Evolutionary conservation across 2,797 vertebrate genomes (phyloP).

Genomic region (Catamblyrhynchus diadema): DNA sequence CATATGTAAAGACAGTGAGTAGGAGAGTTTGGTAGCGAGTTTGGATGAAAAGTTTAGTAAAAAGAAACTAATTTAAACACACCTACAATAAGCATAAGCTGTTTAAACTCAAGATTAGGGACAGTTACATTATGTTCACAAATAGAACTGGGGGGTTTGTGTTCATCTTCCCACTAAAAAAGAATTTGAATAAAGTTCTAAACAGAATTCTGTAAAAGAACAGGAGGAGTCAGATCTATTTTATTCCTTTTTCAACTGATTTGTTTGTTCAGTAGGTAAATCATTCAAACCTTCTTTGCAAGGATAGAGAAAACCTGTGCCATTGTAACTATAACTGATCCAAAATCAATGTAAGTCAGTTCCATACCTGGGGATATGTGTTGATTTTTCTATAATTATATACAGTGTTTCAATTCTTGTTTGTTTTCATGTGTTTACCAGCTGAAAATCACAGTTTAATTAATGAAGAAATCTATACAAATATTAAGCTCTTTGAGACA

Average conservation of each 20-base stretch:
- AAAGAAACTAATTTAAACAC: neutral
- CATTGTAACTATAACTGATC: neutral
- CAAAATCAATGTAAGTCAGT: neutral
- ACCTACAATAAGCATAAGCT: neutral
- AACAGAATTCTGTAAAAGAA: neutral
- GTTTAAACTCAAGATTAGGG: neutral
- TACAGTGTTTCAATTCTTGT: neutral
- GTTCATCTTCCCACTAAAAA: neutral
- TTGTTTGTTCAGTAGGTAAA: neutral
- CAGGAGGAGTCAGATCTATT: neutral
- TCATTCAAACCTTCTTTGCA: neutral
- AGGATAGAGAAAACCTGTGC: neutral
- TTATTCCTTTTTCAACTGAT: neutral
- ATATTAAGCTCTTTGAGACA: neutral
- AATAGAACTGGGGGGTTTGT: rapidly evolving
- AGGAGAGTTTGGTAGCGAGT: neutral
- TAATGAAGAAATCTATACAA: neutral
- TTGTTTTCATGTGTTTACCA: neutral
- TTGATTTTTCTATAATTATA: neutral
- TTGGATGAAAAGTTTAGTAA: neutral
- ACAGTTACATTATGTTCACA: neutral
- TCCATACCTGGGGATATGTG: neutral
- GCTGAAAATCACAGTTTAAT: neutral
- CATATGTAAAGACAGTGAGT: neutral
- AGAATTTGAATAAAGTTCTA: neutral